Evolutionary conservation across 1,140 invertebrate species (phyloP), one percentile per base, ranked within the genome.

Genomic region (Heliconius melpomene): DNA sequence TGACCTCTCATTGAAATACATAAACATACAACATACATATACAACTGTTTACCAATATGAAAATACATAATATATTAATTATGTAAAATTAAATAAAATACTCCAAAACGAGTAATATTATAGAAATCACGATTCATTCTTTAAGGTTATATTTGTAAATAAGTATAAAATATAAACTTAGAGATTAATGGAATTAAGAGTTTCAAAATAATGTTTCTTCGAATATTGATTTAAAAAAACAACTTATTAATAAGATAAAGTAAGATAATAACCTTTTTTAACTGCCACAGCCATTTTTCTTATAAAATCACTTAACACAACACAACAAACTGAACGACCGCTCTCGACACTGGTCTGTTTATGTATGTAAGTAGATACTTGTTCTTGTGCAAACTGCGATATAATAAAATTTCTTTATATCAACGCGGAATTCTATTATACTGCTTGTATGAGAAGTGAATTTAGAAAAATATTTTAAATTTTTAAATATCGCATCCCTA

Each of bases 201-300:
- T n/a, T 57, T 23, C 8, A 57, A 57, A 2, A 9, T 9, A 3
- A 57, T 23, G n/a, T 23, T 57, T n/a, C 54, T 57, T 52, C 18
- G 18, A 52, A 20, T 52, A 52, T 52, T 16, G 6, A 6, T 52
- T 52, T 52, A 66, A 5, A 13, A 8, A 26, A 26, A 29, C 8
- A 66, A 26, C 9, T 1, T 26, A n/a, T n/a, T n/a, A n/a, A n/a
- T n/a, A n/a, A n/a, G n/a, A n/a, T n/a, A n/a, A n/a, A n/a, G n/a
- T n/a, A n/a, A n/a, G n/a, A n/a, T n/a, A n/a, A n/a, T n/a, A n/a
- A n/a, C n/a, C n/a, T n/a, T n/a, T 87, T 74, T 86, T 87, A 26
- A 86, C 77, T 77, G 85, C 85, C 0, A 85, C 85, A 18, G 86
- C 83, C 86, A 88, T 88, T 98, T 98, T 75, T 98, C 13, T 9